Base-by-base conservation (phyloP, 2,888 invertebrate genomes). In the Apeira syringaria region DNA sequence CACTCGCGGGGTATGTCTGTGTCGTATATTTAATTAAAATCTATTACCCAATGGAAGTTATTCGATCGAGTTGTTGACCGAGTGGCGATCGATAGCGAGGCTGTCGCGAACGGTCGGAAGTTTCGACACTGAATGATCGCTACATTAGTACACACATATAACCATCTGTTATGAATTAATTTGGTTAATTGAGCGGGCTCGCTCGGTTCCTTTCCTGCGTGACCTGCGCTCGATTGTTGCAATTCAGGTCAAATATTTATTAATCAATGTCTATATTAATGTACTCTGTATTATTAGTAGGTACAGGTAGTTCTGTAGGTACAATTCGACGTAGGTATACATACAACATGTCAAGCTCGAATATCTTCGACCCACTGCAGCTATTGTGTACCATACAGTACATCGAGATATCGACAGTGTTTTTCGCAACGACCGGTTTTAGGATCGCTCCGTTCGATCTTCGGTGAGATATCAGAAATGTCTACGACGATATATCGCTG, bases 61-160 rank as follows among this genome's bases (percentile, higher is more conserved):
- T 83, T 67, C 75, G 81, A 86, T 74, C 69, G 61, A 75, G 78
- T 74, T 78, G 83, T 78, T 79, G 80, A 74, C 63, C 72, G 63
- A 78, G 74, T 67, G 67, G 72, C 69, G 68, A 68, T 70, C 69
- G 72, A 75, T 76, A 75, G 65, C 60, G 71, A 62, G 59, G 63
- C 59, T 80, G 75, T 78, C 66, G 78, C 74, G 79, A 82, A 68
- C 59, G 65, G 68, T 73, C 76, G 80, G 83, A 84, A 78, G 79
- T 88, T 85, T 84, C 86, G 58, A 77, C 78, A 86, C 59, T 46
- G 51, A 49, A 60, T 68, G 68, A 68, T 71, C 66, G 71, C 63
- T 68, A 62, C 71, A 63, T 64, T 72, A 76, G 74, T 78, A 7
- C 77, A 79, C 68, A 72, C n/a, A n/a, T n/a, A 75, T 68, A 64